These are phyloP conservation scores for Cynocephalus volans DNA, from an alignment of 2,113 vertebrate species.

Conservation along the genomic window DNA sequence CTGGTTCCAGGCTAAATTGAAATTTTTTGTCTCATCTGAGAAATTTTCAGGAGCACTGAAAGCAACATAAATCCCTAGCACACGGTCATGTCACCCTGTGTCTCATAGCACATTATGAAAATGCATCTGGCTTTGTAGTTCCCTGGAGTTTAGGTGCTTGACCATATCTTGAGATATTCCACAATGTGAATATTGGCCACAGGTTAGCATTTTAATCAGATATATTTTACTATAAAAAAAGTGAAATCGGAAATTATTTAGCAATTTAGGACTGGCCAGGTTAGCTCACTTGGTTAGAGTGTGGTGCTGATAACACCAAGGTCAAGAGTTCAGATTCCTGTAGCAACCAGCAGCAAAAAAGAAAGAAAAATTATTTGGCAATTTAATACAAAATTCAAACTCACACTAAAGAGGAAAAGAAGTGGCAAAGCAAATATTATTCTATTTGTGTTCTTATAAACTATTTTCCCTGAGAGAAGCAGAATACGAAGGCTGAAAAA, in stretches of 20 bases:
- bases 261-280: conserved; percentile 6
- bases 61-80: neutral
- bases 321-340: too few species aligned
- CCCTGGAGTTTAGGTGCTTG: neutral
- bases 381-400: conserved; percentile 59
- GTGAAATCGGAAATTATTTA: conserved; percentile 22
- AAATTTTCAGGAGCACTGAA: neutral
- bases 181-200: neutral
- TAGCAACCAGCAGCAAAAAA: too few species aligned
- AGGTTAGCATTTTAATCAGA: neutral
- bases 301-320: too few species aligned
- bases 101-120: neutral
- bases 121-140: neutral
- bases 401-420: neutral
- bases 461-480: neutral
- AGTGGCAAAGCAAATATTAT: conserved; percentile 27
- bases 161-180: neutral
- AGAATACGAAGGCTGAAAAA: conserved; percentile 32
- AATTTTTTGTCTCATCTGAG: neutral
- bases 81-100: neutral
- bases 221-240: conserved; percentile 13
- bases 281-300: too few species aligned
- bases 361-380: conserved; percentile 28
- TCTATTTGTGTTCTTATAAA: neutral
- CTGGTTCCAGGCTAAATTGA: neutral